phyloP scores from a whole-genome alignment of 2,797 vertebrate genomes.

The Pseudochaenichthys georgianus region DNA sequence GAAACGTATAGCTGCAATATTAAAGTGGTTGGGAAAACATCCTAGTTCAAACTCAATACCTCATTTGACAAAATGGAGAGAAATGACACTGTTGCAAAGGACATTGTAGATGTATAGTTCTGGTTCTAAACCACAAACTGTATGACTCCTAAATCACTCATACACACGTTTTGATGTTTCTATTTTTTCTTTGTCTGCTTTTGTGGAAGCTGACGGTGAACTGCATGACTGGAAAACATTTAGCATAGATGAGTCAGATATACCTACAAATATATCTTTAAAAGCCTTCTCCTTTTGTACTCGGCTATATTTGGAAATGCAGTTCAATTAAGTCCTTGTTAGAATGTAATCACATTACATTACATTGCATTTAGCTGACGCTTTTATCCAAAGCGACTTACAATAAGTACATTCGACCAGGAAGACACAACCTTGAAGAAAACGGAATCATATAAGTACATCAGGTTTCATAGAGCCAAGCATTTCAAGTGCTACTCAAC shows the following conservation, averaged over 20 bases:
- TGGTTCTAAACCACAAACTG: slow-evolving; percentile 7
- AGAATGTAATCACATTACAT: not conserved
- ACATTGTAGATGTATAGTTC: not conserved
- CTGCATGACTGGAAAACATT: slow-evolving; percentile 78
- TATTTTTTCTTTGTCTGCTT: slow-evolving; percentile 64
- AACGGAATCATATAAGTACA: too few species aligned
- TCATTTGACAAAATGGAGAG: not conserved
- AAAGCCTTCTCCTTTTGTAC: not conserved
- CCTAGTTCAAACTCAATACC: not conserved
- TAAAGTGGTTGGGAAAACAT: not conserved
- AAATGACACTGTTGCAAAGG: not conserved
- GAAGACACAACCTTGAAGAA: too few species aligned
- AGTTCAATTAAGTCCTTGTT: not conserved
- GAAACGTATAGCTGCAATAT: not conserved
- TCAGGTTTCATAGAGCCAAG: too few species aligned
- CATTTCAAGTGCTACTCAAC: too few species aligned
- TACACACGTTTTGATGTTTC: slow-evolving; percentile 24
- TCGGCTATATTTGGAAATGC: not conserved
- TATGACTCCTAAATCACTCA: slow-evolving; percentile 52
- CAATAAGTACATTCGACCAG: too few species aligned
- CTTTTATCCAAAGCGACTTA: too few species aligned
- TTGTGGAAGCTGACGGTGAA: slow-evolving; percentile 68
- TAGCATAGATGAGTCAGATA: slow-evolving; percentile 56
- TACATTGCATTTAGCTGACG: too few species aligned
- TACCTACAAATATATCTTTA: slow-evolving; percentile 19